phyloP scores from a whole-genome alignment of 2,113 vertebrate genomes.

The Oncorhynchus tshawytscha region DNA sequence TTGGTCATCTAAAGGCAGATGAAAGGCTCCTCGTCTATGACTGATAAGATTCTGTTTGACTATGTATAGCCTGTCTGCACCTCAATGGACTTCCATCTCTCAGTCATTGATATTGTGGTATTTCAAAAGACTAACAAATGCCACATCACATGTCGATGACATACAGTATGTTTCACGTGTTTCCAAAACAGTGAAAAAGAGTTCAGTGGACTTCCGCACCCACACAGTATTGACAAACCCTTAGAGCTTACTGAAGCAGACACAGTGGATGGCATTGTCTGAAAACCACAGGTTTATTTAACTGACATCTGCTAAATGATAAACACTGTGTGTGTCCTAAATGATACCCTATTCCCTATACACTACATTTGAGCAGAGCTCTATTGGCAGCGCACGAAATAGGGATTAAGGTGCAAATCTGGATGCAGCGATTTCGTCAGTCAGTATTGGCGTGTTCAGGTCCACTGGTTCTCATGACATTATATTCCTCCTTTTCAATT shows the following conservation, averaged over 20 bases:
- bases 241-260: neutral
- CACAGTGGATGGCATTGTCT: neutral
- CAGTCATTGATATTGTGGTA: neutral
- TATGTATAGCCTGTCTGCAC: neutral
- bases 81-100: neutral
- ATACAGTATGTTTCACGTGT: neutral
- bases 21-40: neutral
- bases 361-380: too few species aligned
- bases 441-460: neutral
- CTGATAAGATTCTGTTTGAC: neutral
- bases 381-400: too few species aligned
- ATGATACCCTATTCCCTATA: neutral
- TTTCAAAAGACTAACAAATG: neutral
- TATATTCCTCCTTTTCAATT: neutral
- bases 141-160: neutral
- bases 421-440: neutral
- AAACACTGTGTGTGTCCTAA: neutral
- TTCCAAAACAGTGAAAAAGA: neutral
- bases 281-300: constrained; percentile 4
- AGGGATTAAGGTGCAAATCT: neutral
- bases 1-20: neutral
- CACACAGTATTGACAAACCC: neutral
- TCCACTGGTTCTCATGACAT: constrained; percentile 26
- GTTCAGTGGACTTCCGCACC: neutral
- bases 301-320: too few species aligned